Evolutionary conservation across 2,888 invertebrate species (phyloP), one percentile per base, ranked within the genome.

Genomic region (Agrilus mali): DNA sequence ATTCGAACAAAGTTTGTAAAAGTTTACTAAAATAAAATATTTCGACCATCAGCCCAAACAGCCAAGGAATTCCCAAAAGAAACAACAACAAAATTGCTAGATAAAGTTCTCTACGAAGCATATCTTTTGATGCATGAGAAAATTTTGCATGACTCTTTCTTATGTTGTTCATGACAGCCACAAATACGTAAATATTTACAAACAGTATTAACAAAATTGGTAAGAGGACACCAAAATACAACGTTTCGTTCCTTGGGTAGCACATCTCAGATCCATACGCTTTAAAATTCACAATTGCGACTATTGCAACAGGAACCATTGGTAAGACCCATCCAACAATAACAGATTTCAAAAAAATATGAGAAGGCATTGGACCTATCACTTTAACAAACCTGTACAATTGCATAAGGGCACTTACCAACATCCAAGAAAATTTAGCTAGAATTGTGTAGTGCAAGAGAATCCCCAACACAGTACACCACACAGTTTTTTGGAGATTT

Each of bases 341-440:
- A 4, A 74, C 69, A 0, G 78, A 75, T 56, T 80, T 74, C 43
- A 78, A 56, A 40, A 80, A 63, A 55, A 81, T 75, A 45, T 75
- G 72, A 1, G 77, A 73, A 12, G 74, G 71, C 38, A 72, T 71
- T 13, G 73, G 68, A 1, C 74, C 73, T 41, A 82, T 72, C 2
- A 82, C 78, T 54, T 74, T 69, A 15, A 83, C 82, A 49, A 82
- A 71, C 40, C 78, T 68, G 36, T 77, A 67, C 56, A 82, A 82
- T 41, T 82, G 82, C 27, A 82, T 58, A 1, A 78, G 68, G 2
- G 80, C 82, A 40, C 80, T 80, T 10, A 82, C 75, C 35, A 82
- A 60, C 81, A 82, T 82, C 83, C 82, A 83, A 51, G 74, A 73
- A 59, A 82, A 82, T 7, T 81, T 77, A 1, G 77, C 71, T 15